phyloP scores from a whole-genome alignment of 1,140 invertebrate genomes.

The Lysiphlebus fabarum region DNA sequence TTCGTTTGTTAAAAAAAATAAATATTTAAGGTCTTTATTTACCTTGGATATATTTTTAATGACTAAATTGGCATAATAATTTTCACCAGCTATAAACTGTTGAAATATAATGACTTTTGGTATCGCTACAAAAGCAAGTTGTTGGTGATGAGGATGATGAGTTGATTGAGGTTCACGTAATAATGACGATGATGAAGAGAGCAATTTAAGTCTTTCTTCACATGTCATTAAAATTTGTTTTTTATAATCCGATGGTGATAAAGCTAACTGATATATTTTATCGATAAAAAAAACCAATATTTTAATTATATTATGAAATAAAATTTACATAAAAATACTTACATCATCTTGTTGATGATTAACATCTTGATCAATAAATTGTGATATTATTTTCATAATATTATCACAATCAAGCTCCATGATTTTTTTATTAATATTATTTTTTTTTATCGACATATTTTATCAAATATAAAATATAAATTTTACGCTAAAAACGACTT shows the following conservation, averaged over 20 bases:
- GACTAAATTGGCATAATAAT: constrained; percentile 37
- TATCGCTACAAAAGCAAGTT: constrained; percentile 32
- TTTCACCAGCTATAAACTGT: constrained; percentile 42
- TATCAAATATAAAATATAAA: too few relatives aligned
- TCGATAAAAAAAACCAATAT: background rate
- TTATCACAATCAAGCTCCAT: background rate
- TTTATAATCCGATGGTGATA: constrained; percentile 37
- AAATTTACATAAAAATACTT: too few relatives aligned
- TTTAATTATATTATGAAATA: background rate
- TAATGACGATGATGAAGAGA: constrained; percentile 12
- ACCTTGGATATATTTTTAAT: constrained; percentile 49
- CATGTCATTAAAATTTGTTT: constrained; percentile 34
- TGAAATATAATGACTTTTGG: constrained; percentile 51
- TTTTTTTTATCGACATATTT: too few relatives aligned
- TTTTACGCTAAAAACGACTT: too few relatives aligned
- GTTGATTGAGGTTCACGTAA: constrained; percentile 1
- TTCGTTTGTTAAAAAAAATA: too few relatives aligned
- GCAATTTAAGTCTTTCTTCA: constrained; percentile 31
- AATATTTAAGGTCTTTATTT: constrained; percentile 2
- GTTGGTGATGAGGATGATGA: too few relatives aligned
- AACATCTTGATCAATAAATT: background rate
- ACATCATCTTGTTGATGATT: constrained; percentile 7
- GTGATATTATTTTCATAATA: constrained; percentile 11
- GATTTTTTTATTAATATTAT: too few relatives aligned
- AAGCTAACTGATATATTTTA: constrained; percentile 16